Conservation (phyloP, 1,140 invertebrate genomes). For the Pygmarrhopalites habei region DNA sequence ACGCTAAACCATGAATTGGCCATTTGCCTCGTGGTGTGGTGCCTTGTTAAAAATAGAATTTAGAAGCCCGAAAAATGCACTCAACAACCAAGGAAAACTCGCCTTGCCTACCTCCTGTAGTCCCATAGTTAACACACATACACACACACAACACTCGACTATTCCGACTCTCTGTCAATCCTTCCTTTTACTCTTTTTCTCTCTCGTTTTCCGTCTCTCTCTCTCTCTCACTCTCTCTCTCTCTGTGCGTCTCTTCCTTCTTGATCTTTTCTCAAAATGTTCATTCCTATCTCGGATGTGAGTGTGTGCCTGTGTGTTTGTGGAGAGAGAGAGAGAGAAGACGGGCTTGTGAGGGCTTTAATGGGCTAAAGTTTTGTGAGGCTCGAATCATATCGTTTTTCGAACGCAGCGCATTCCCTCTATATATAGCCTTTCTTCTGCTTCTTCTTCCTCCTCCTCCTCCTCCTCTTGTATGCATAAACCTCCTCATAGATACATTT, state of each 20-base stretch:
- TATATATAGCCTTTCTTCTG: no score
- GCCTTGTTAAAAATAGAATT: constrained; percentile 33
- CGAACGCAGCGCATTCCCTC: no score
- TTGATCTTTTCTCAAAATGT: not conserved
- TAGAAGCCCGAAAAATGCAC: constrained; percentile 26
- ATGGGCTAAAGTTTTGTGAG: no score
- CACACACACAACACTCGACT: not conserved
- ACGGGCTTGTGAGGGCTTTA: no score
- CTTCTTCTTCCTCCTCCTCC: not conserved
- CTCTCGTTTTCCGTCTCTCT: not conserved
- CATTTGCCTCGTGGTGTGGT: constrained; percentile 37
- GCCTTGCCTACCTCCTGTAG: not conserved
- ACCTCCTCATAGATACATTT: not conserved
- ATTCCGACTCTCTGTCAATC: not conserved
- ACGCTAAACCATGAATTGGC: constrained; percentile 35
- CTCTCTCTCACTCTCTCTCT: not conserved
- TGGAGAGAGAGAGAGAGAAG: no score
- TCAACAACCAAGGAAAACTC: constrained; percentile 13
- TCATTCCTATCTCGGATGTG: no score
- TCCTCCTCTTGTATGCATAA: not conserved
- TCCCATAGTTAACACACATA: not conserved
- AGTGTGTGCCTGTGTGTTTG: no score
- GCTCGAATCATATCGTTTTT: no score
- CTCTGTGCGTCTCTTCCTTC: not conserved
- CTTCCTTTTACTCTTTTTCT: not conserved